These are phyloP conservation scores for Chloebia gouldiae DNA, from an alignment of 2,113 vertebrate species.

Conservation along the genomic window DNA sequence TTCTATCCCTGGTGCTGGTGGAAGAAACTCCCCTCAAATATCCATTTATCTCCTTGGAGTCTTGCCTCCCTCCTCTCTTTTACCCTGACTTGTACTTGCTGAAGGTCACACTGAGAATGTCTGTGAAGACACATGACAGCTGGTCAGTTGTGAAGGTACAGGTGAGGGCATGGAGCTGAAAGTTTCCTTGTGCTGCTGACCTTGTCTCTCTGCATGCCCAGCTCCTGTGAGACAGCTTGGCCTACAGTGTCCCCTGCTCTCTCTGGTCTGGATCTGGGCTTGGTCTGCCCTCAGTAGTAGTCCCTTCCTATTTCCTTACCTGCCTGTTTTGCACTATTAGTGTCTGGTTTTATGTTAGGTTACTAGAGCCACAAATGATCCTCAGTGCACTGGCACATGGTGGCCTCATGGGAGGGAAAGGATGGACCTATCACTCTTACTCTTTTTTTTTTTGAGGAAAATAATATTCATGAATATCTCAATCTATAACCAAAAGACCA, in stretches of 20 bases:
- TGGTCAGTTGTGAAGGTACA: accelerated
- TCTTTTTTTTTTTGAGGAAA: background rate
- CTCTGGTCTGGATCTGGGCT: background rate
- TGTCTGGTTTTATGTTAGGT: background rate
- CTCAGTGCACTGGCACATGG: background rate
- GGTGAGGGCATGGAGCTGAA: background rate
- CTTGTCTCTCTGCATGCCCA: background rate
- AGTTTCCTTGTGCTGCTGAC: background rate
- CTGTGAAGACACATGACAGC: background rate
- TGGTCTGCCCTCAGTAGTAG: background rate
- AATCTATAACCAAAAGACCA: background rate
- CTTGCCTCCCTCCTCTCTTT: background rate
- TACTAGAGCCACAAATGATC: background rate
- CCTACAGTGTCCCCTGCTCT: accelerated
- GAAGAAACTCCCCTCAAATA: background rate
- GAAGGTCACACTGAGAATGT: background rate
- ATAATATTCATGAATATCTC: background rate
- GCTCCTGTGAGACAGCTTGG: background rate
- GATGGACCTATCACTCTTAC: background rate
- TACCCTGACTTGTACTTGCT: background rate
- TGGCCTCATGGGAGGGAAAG: background rate
- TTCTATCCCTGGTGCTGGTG: background rate
- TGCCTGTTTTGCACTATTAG: background rate
- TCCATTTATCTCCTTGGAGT: background rate
- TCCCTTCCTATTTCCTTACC: background rate